Percentiles rank a stretch among this genome's conserved stretches.
These are phyloP conservation scores for Hypocryptadius cinnamomeus DNA, from an alignment of 2,113 vertebrate species.

Conservation along the genomic window DNA sequence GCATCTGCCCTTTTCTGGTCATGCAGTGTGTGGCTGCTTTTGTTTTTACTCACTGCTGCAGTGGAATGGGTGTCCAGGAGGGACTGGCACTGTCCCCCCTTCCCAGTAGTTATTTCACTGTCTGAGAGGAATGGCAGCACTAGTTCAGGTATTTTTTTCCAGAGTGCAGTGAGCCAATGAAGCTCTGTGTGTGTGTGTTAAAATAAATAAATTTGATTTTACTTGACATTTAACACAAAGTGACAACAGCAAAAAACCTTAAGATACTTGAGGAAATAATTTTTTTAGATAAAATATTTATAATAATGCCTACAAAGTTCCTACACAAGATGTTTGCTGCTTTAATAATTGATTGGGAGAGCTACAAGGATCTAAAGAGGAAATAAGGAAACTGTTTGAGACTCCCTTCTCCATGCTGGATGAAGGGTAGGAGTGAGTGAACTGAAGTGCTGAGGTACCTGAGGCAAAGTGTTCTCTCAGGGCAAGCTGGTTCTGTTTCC, in stretches of 20 bases:
- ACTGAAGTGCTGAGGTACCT: neutral
- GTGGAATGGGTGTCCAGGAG: neutral
- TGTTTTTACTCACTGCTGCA: neutral
- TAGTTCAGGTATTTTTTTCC: neutral
- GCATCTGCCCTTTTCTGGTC: neutral
- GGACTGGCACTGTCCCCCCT: neutral
- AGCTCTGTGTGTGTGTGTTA: neutral
- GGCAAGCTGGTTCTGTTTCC: neutral
- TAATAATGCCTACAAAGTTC: conserved; percentile 5
- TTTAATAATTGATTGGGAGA: conserved; percentile 53
- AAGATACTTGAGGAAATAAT: conserved; percentile 43
- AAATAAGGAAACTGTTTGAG: neutral
- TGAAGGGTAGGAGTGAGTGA: neutral
- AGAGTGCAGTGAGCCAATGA: neutral
- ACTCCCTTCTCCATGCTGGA: neutral
- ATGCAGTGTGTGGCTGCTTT: neutral
- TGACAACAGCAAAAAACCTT: conserved; percentile 36
- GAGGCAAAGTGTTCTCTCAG: neutral
- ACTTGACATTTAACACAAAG: conserved; percentile 49
- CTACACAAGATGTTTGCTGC: conserved; percentile 18
- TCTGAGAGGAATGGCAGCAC: neutral
- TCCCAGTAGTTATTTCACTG: neutral
- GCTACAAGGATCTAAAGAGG: neutral
- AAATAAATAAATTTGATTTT: conserved; percentile 53
- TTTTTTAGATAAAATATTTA: conserved; percentile 64